Base-by-base conservation (phyloP, 2,797 vertebrate genomes). In the Gymnoscopelus braueri region DNA sequence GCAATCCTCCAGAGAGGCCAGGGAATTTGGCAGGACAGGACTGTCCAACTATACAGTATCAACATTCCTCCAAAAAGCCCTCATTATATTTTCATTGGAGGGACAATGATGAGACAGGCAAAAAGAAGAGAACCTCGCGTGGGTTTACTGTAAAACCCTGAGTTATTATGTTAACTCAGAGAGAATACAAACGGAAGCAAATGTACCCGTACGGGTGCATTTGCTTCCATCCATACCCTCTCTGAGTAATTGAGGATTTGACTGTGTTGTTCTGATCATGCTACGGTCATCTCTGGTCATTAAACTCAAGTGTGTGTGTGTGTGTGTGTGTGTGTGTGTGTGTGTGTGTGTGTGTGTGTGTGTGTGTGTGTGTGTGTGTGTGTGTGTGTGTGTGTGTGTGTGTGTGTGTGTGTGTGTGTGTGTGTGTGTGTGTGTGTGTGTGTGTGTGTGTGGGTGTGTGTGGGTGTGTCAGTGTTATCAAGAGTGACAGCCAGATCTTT, bases 11-110 rank as follows among this genome's bases (percentile, higher is more conserved):
- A 63, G 77, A 86, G 85, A 84, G 88, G 86, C 77, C 70, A 56
- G 85, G 69, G 80, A 86, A 86, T 88, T 85, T 87, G 88, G 88
- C 85, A 83, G 87, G 87, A 88, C 84, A 74, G 84, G 74, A 80
- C 76, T 75, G 76, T 85, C 82, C 87, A 87, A 89, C 88, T 84
- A 84, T 87, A 86, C 81, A 81, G 69, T 75, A 82, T 76, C 65
- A 70, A 72, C 84, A 84, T 85, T 82, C 84, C 81, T 83, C 65
- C 49, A 56, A 32, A 32, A 5, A 65, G 19, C 66, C 68, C 69
- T 85, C 72, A 58, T 86, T 84, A 82, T 87, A 71, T 85, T 86
- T 88, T 87, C 79, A 72, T 63, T 80, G 78, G 74, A 79, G 56
- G 32, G 63, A 72, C 66, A 52, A 63, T 74, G 26, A 60, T 24